These are phyloP conservation scores for Aplidium turbinatum DNA, from an alignment of 23 tunicate species.

Conservation along the genomic window DNA sequence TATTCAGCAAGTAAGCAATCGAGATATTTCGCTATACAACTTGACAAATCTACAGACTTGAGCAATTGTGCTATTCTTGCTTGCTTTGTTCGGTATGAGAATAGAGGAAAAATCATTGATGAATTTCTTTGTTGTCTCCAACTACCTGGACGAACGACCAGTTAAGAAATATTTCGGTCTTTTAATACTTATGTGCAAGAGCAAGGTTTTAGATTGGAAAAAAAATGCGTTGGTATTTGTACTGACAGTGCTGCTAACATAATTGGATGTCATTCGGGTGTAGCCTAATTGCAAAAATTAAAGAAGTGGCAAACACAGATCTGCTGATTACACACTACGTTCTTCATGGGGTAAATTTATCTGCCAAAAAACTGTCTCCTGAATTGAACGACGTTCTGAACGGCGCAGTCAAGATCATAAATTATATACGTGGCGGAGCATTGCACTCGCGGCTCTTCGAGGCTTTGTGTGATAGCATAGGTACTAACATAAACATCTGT, in stretches of 20 bases:
- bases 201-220: constrained; percentile 55
- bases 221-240: constrained; percentile 42
- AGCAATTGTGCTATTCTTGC: constrained; percentile 62
- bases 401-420: constrained; percentile 49
- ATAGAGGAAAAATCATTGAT: constrained; percentile 42
- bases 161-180: constrained; percentile 50
- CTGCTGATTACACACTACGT: constrained; percentile 49
- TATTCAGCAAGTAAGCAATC: constrained; percentile 24
- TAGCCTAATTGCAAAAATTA: too few relatives aligned
- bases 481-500: constrained; percentile 52
- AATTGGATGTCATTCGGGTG: constrained; percentile 42
- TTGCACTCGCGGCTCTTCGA: constrained; percentile 52
- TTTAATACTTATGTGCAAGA: constrained; percentile 52
- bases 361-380: constrained; percentile 62
- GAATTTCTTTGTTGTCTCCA: constrained; percentile 56
- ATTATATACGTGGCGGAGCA: constrained; percentile 50
- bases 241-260: constrained; percentile 42
- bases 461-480: constrained; percentile 59
- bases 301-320: constrained; percentile 40
- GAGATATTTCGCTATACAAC: constrained; percentile 43
- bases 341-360: constrained; percentile 50
- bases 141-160: constrained; percentile 54
- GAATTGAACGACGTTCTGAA: constrained; percentile 40
- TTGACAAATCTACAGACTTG: constrained; percentile 44
- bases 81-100: constrained; percentile 38